These are phyloP conservation scores for Ephialtes manifestator DNA, from an alignment of 2,888 invertebrate species.

Conservation along the genomic window DNA sequence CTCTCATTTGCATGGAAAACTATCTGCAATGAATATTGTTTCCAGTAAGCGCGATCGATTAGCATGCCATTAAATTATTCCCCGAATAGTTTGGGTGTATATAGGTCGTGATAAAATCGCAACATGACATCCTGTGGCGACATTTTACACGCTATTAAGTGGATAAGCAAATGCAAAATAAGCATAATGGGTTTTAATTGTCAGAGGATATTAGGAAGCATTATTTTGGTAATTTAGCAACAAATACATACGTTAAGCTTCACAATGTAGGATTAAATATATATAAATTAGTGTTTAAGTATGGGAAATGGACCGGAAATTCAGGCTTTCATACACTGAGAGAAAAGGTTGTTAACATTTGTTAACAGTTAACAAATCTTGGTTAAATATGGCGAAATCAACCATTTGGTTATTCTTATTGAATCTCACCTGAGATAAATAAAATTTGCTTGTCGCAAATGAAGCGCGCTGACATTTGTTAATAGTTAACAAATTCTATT, in stretches of 20 bases:
- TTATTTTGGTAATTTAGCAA: background rate
- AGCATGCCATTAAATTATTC: constrained; percentile 16
- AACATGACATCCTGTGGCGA: background rate
- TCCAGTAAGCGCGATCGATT: constrained; percentile 7
- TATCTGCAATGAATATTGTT: constrained; percentile 1
- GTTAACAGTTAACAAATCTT: too few relatives aligned
- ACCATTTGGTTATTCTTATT: too few relatives aligned
- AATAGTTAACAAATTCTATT: too few relatives aligned
- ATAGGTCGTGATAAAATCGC: background rate
- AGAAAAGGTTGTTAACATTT: too few relatives aligned
- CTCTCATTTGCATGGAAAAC: constrained; percentile 30
- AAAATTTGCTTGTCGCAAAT: too few relatives aligned
- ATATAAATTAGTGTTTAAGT: too few relatives aligned
- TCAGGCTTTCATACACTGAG: too few relatives aligned
- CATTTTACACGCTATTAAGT: background rate
- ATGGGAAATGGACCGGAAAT: too few relatives aligned
- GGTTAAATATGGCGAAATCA: too few relatives aligned
- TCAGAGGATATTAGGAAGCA: background rate
- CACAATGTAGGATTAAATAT: background rate
- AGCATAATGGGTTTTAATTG: background rate
- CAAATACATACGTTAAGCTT: background rate
- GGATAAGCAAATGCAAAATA: background rate
- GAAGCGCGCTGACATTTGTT: too few relatives aligned
- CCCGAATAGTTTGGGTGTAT: background rate
- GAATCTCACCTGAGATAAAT: too few relatives aligned